These are phyloP conservation scores for Sepioteuthis lessoniana DNA, from an alignment of 2,888 invertebrate species.

Conservation along the genomic window DNA sequence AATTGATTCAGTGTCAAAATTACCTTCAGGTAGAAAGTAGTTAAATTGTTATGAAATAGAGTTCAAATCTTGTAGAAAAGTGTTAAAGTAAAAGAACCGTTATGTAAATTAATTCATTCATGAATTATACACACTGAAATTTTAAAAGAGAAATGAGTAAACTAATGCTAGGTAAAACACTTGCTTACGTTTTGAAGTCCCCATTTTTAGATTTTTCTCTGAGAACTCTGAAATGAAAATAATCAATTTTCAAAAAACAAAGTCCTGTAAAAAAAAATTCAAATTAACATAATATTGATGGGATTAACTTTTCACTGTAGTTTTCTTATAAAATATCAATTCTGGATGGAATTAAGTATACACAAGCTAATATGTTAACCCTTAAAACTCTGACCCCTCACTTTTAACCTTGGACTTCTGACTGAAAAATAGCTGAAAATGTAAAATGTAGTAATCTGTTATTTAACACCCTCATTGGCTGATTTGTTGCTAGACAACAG, in stretches of 20 bases:
- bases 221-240: slow-evolving; percentile 58
- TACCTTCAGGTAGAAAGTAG: too few relatives aligned
- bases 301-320: not conserved
- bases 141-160: not conserved
- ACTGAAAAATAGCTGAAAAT: too few relatives aligned
- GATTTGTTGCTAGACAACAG: too few relatives aligned
- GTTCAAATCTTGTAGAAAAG: too few relatives aligned
- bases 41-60: too few relatives aligned
- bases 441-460: too few relatives aligned
- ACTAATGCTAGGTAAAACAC: not conserved
- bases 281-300: not conserved
- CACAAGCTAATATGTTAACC: not conserved
- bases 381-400: too few relatives aligned
- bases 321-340: not conserved
- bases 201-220: slow-evolving; percentile 57
- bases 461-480: too few relatives aligned
- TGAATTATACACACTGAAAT: not conserved
- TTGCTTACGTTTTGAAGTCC: slow-evolving; percentile 70
- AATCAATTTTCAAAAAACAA: not conserved
- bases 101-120: not conserved
- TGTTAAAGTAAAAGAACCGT: too few relatives aligned
- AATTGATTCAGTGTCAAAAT: too few relatives aligned
- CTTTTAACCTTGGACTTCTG: too few relatives aligned
- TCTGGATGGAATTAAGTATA: not conserved
- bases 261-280: not conserved